phyloP scores from a whole-genome alignment of 2,797 vertebrate genomes.

The Propithecus deckenii region DNA sequence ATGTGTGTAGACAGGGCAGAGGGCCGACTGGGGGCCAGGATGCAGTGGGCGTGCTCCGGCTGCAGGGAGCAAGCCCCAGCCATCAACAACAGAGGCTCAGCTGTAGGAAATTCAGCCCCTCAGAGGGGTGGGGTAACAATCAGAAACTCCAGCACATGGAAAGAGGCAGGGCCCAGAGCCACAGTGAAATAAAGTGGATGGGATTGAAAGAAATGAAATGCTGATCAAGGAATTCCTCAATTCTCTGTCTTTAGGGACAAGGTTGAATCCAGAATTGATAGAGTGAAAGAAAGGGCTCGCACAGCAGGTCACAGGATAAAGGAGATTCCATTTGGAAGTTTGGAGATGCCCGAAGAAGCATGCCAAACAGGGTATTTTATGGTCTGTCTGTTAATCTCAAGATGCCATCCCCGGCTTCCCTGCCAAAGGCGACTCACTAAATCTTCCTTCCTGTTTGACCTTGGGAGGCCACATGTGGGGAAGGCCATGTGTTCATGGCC shows the following conservation, averaged over 20 bases:
- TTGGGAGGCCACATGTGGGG: background rate
- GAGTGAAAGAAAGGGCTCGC: background rate
- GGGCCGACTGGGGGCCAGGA: background rate
- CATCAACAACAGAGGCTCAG: no score
- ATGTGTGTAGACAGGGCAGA: fast-evolving
- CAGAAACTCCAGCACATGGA: background rate
- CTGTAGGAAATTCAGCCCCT: background rate
- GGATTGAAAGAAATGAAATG: background rate
- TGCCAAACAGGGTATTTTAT: background rate
- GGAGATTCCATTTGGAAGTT: background rate
- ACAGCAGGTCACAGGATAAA: background rate
- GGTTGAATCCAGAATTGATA: background rate
- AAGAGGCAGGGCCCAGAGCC: background rate
- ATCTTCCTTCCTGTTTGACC: background rate
- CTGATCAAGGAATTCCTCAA: background rate
- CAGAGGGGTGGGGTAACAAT: background rate
- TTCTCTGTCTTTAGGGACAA: background rate
- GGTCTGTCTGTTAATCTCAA: background rate
- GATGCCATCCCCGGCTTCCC: background rate
- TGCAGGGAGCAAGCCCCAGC: background rate
- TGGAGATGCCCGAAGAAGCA: background rate
- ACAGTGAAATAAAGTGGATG: background rate
- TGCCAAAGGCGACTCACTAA: background rate
- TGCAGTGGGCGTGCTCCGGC: no score
- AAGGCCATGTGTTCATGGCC: background rate